A percentile compares a stretch with the other conserved stretches of the same genome.
These are phyloP conservation scores for Nymphalis c-album DNA, from an alignment of 2,888 invertebrate genomes.

Conservation along the genomic window DNA sequence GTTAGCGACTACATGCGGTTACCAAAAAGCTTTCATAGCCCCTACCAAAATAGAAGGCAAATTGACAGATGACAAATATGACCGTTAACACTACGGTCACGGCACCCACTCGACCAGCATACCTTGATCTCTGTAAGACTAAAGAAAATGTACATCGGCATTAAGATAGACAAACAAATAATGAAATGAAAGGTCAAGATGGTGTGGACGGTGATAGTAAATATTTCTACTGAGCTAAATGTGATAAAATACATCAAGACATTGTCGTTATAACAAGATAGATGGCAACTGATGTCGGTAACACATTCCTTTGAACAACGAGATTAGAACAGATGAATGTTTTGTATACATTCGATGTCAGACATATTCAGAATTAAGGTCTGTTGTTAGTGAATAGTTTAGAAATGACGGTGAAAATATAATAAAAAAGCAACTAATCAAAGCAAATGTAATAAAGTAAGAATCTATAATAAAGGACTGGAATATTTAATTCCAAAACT, in stretches of 20 bases:
- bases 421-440: background rate
- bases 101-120: conserved; percentile 52
- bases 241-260: conserved; percentile 79
- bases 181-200: conserved; percentile 48
- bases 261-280: conserved; percentile 78
- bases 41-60: conserved; percentile 77
- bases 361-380: conserved; percentile 47
- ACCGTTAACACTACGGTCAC: conserved; percentile 74
- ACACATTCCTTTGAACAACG: conserved; percentile 60
- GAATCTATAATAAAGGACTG: too few relatives aligned
- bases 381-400: conserved; percentile 55
- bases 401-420: conserved; percentile 33
- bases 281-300: conserved; percentile 66
- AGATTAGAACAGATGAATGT: conserved; percentile 62
- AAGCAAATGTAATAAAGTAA: background rate
- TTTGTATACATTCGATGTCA: conserved; percentile 52
- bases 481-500: too few relatives aligned
- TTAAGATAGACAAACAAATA: conserved; percentile 26
- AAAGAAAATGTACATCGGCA: conserved; percentile 23
- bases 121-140: conserved; percentile 45
- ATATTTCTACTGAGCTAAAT: conserved; percentile 76
- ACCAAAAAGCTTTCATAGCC: conserved; percentile 75
- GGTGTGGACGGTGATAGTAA: conserved; percentile 58
- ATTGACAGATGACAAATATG: conserved; percentile 81
- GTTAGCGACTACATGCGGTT: conserved; percentile 64